These are phyloP conservation scores for Pedetes capensis DNA, from an alignment of 2,113 vertebrate species.

Conservation along the genomic window DNA sequence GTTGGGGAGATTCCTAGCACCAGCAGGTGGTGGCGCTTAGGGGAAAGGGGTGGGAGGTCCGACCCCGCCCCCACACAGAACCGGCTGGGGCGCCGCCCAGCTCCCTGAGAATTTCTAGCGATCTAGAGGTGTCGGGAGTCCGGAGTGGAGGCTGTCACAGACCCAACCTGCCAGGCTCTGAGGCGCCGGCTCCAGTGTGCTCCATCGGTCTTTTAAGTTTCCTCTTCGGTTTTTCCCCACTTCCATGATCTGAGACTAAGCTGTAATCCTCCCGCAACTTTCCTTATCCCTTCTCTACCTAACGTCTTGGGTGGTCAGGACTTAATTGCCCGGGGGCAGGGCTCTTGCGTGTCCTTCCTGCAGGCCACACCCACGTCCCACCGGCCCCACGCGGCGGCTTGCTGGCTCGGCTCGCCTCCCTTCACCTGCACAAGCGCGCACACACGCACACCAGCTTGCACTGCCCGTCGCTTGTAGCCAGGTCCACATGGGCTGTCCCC, in stretches of 20 bases:
- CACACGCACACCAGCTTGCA: not conserved
- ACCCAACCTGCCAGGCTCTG: not conserved
- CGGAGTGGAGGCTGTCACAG: not conserved
- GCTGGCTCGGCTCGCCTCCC: accelerated
- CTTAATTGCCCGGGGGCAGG: accelerated
- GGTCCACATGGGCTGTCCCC: not conserved
- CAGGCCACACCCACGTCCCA: not conserved
- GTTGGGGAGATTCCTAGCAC: not conserved
- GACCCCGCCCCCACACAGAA: not conserved
- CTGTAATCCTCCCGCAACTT: not conserved
- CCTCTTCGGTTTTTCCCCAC: not conserved
- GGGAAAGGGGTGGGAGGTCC: not conserved
- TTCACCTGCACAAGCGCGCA: not conserved
- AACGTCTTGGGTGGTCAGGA: not conserved
- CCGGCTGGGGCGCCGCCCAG: not conserved
- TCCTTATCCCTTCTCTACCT: not conserved
- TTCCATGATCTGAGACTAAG: not conserved
- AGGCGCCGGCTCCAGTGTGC: not conserved
- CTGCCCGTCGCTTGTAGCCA: conserved; percentile 81
- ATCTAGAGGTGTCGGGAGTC: not conserved
- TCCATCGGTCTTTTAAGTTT: not conserved
- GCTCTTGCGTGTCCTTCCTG: not conserved
- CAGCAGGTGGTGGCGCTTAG: not conserved
- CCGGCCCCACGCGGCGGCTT: not conserved
- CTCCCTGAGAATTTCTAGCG: not conserved